Conservation (phyloP, 1,140 invertebrate genomes). For the Thaumetopoea pityocampa region DNA sequence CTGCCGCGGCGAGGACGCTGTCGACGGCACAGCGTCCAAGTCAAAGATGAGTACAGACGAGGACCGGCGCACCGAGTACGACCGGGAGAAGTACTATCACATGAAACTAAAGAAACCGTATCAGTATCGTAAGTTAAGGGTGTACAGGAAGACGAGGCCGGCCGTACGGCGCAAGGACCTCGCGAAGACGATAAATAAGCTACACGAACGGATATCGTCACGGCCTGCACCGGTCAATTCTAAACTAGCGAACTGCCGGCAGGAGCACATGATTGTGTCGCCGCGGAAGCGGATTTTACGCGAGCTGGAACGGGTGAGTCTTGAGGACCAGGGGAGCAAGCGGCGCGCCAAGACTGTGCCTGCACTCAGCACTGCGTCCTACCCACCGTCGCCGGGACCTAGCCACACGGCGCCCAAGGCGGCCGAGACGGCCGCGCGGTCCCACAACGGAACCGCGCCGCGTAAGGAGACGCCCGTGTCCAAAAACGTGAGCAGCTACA, state of each 20-base stretch:
- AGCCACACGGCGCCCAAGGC: slow-evolving; percentile 38
- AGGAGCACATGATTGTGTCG: slow-evolving; percentile 78
- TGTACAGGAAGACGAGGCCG: slow-evolving; percentile 66
- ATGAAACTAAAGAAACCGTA: slow-evolving; percentile 72
- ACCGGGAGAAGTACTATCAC: slow-evolving; percentile 63
- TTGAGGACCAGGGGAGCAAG: slow-evolving; percentile 78
- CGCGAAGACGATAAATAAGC: slow-evolving; percentile 60
- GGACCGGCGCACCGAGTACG: slow-evolving; percentile 52
- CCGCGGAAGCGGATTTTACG: slow-evolving; percentile 84
- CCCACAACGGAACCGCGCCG: slow-evolving; percentile 40
- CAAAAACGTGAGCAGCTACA: slow-evolving; percentile 82
- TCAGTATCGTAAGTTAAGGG: slow-evolving; percentile 72
- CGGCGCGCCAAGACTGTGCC: slow-evolving; percentile 69
- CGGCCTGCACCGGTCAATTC: slow-evolving; percentile 65
- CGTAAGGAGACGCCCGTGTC: slow-evolving; percentile 42
- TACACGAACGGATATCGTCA: slow-evolving; percentile 63
- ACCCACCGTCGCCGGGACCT: slow-evolving; percentile 56
- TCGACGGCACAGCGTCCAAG: slow-evolving; percentile 42
- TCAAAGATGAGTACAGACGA: slow-evolving; percentile 38
- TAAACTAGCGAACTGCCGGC: slow-evolving; percentile 61
- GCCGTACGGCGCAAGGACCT: slow-evolving; percentile 56
- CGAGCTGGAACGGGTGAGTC: slow-evolving; percentile 83
- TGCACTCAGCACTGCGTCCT: slow-evolving; percentile 56
- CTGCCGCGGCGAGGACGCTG: slow-evolving; percentile 46
- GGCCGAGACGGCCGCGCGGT: slow-evolving; percentile 25